phyloP scores from a whole-genome alignment of 2,888 invertebrate species.

The Phragmatobia fuliginosa region DNA sequence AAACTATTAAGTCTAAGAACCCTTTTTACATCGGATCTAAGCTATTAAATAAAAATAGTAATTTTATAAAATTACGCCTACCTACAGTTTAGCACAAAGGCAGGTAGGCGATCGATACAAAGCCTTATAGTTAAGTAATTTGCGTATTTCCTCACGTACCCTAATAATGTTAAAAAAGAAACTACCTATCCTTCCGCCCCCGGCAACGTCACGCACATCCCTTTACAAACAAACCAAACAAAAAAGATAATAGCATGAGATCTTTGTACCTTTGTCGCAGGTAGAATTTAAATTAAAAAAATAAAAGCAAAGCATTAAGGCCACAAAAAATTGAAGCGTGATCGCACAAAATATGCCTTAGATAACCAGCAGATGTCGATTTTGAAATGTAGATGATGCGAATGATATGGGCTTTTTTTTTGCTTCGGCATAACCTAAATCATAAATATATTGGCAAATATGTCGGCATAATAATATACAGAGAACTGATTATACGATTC shows the following conservation, averaged over 20 bases:
- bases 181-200: slow-evolving; percentile 84
- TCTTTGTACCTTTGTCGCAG: slow-evolving; percentile 79
- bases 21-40: slow-evolving; percentile 24
- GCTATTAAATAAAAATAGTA: slow-evolving; percentile 26
- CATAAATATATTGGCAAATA: slow-evolving; percentile 49
- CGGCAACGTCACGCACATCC: slow-evolving; percentile 82
- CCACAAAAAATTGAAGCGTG: slow-evolving; percentile 79
- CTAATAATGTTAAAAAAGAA: slow-evolving; percentile 76
- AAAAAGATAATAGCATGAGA: slow-evolving; percentile 61
- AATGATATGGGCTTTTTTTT: slow-evolving; percentile 73
- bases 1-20: slow-evolving; percentile 16
- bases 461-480: slow-evolving; percentile 29
- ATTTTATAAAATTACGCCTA: slow-evolving; percentile 42
- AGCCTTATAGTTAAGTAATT: slow-evolving; percentile 66
- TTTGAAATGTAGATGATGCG: slow-evolving; percentile 65
- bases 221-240: slow-evolving; percentile 73
- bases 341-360: slow-evolving; percentile 71
- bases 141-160: slow-evolving; percentile 77
- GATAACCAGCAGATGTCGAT: slow-evolving; percentile 81
- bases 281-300: slow-evolving; percentile 71
- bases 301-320: slow-evolving; percentile 64
- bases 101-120: slow-evolving; percentile 53
- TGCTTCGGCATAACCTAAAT: slow-evolving; percentile 57
- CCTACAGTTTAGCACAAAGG: slow-evolving; percentile 42
- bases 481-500: slow-evolving; percentile 31